phyloP scores from a whole-genome alignment of 2,113 vertebrate species.

The Trochalopteron elliotii region DNA sequence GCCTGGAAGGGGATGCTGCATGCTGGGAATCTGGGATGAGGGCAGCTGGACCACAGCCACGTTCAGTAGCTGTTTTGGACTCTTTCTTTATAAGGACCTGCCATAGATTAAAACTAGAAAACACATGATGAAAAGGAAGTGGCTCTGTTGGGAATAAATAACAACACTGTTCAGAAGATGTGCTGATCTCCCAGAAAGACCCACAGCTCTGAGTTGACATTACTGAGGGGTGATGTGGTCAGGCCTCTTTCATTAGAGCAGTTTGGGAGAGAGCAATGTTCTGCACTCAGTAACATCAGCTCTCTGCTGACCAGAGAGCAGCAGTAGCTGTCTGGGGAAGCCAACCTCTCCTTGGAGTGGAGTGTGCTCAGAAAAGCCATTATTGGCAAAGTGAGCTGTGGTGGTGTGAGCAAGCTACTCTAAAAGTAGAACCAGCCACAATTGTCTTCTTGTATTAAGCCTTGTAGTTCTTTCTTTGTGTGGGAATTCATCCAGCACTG shows the following conservation, averaged over 20 bases:
- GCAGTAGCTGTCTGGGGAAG: not conserved
- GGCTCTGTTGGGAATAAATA: slow-evolving; percentile 18
- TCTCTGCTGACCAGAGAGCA: not conserved
- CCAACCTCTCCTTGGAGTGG: not conserved
- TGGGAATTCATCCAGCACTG: not conserved
- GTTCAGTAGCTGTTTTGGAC: not conserved
- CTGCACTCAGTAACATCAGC: not conserved
- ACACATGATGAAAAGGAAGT: slow-evolving; percentile 5
- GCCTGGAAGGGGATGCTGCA: not conserved
- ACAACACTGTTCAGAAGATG: not conserved
- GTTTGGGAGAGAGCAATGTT: not conserved
- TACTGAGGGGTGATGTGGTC: not conserved
- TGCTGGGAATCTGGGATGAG: not conserved
- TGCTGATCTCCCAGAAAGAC: not conserved
- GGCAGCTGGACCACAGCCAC: not conserved
- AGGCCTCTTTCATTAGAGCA: not conserved
- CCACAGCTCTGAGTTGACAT: not conserved
- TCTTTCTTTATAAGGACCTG: not conserved
- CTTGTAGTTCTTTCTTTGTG: slow-evolving; percentile 32
- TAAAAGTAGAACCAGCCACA: slow-evolving; percentile 17
- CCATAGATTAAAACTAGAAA: slow-evolving; percentile 13
- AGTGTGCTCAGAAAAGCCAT: not conserved
- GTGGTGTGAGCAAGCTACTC: slow-evolving; percentile 7
- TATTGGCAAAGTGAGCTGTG: not conserved
- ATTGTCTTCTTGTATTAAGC: not conserved